A percentile compares a stretch with the other conserved stretches of the same genome.
Evolutionary conservation across 23 tunicate genomes (phyloP).

Genomic region (Corella eumyota): DNA sequence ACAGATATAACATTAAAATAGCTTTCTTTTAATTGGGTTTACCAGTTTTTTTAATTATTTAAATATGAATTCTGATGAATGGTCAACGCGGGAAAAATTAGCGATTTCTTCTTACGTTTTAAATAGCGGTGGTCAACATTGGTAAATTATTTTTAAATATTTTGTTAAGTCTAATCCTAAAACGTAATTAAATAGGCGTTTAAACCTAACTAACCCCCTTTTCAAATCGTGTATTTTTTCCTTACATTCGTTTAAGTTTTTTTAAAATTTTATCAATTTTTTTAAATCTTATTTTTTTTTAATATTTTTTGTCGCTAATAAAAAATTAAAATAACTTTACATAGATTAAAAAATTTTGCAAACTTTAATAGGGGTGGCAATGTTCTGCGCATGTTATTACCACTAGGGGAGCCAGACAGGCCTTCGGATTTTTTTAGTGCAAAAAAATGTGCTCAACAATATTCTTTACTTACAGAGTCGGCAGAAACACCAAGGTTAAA

Average conservation of each 20-base stretch:
- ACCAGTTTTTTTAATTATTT: background rate
- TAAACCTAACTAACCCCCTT: background rate
- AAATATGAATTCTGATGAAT: conserved; percentile 44
- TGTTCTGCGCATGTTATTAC: conserved; percentile 41
- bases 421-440: conserved; percentile 86
- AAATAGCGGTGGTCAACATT: conserved; percentile 69
- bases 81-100: conserved; percentile 82
- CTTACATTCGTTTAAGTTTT: background rate
- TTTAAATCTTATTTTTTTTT: background rate
- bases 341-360: background rate
- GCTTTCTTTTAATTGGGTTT: background rate
- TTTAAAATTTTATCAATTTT: background rate
- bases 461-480: conserved; percentile 43
- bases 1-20: too few relatives aligned
- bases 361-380: conserved; percentile 47
- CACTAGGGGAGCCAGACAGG: conserved; percentile 59
- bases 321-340: background rate
- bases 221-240: background rate
- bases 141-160: conserved; percentile 12
- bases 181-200: too few relatives aligned
- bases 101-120: conserved; percentile 75
- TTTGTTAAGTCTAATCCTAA: too few relatives aligned
- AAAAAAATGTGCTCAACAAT: conserved; percentile 82
- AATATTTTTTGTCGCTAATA: background rate
- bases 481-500: conserved; percentile 38